A percentile compares a stretch with the other conserved stretches of the same genome.
Evolutionary conservation across 1,140 invertebrate genomes (phyloP).

Genomic region (Globodera rostochiensis): DNA sequence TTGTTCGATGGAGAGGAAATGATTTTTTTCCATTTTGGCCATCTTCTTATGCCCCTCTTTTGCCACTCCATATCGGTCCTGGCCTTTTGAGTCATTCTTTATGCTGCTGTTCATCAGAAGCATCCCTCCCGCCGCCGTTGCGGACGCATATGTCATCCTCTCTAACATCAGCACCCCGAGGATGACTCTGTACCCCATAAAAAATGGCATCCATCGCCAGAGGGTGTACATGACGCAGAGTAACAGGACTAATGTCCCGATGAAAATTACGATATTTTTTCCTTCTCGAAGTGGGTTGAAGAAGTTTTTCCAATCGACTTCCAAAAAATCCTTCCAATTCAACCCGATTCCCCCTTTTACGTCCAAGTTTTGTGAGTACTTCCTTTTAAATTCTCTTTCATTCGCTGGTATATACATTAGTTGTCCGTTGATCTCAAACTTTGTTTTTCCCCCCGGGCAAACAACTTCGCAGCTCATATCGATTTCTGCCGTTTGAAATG

Average conservation of each 20-base stretch:
- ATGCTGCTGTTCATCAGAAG: too few relatives aligned
- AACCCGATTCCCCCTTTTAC: background rate
- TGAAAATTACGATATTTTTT: background rate
- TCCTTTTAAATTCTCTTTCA: background rate
- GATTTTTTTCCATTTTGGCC: too few relatives aligned
- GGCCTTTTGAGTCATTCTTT: too few relatives aligned
- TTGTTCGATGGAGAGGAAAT: too few relatives aligned
- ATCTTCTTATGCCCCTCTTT: too few relatives aligned
- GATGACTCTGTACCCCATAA: too few relatives aligned
- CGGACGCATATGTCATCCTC: too few relatives aligned
- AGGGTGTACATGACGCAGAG: too few relatives aligned
- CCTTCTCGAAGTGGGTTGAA: background rate
- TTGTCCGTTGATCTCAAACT: background rate
- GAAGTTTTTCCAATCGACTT: background rate
- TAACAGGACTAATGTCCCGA: background rate
- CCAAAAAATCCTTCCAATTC: background rate
- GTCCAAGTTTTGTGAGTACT: background rate
- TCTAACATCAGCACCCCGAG: too few relatives aligned
- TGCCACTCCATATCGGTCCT: too few relatives aligned
- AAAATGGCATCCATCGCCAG: too few relatives aligned
- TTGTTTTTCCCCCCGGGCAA: background rate
- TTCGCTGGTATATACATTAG: background rate
- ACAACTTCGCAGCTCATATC: background rate
- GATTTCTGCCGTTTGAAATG: background rate
- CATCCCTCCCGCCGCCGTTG: too few relatives aligned